phyloP scores from a whole-genome alignment of 2,797 vertebrate species.

The Poeciliopsis presidionis region DNA sequence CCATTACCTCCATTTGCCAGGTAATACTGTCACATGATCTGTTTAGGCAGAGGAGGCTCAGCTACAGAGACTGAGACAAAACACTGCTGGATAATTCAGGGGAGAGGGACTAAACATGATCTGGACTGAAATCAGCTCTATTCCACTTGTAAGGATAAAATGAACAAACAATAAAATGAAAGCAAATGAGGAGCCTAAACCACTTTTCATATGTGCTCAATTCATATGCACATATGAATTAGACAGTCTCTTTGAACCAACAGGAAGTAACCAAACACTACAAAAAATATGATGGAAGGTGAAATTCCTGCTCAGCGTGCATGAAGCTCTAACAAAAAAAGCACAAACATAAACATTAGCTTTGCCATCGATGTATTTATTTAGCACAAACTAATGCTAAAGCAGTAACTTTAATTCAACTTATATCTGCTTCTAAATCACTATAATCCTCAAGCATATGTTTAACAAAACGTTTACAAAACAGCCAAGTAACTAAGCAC shows the following conservation, averaged over 20 bases:
- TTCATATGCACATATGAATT: no score
- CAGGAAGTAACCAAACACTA: background rate
- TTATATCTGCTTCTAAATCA: background rate
- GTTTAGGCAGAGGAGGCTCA: slow-evolving; percentile 39
- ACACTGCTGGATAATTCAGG: slow-evolving; percentile 7
- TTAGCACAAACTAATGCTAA: background rate
- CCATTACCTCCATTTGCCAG: slow-evolving; percentile 37
- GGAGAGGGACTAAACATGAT: slow-evolving; percentile 23
- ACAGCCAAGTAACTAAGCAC: background rate
- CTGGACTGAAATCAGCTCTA: slow-evolving; percentile 27
- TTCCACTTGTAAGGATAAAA: slow-evolving; percentile 20
- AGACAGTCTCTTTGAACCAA: background rate
- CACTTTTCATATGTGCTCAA: background rate
- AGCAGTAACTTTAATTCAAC: background rate
- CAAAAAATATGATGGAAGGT: background rate
- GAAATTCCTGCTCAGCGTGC: background rate
- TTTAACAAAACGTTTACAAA: background rate
- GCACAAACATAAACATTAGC: background rate
- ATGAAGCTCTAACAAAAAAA: background rate
- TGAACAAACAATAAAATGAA: slow-evolving; percentile 31
- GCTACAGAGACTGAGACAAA: slow-evolving; percentile 43
- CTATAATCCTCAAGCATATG: background rate
- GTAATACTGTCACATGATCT: slow-evolving; percentile 51
- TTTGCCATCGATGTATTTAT: background rate
- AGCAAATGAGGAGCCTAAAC: background rate